Evolutionary conservation across 2,888 invertebrate genomes (phyloP).

Genomic region (Thymelicus lineola): DNA sequence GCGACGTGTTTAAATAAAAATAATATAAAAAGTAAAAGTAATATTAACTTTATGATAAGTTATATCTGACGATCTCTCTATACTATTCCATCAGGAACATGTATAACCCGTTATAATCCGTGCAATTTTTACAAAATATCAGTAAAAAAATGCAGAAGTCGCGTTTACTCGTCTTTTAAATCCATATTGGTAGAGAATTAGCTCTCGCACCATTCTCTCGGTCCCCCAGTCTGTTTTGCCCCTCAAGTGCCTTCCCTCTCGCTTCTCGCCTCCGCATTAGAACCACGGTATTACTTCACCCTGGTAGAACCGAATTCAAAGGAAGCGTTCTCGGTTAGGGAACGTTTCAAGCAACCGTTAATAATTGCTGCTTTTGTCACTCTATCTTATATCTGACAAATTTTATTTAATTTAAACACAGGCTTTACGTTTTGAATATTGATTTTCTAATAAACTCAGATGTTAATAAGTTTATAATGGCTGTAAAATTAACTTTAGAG

Average conservation of each 20-base stretch:
- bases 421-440: neutral
- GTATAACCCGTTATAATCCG: no score
- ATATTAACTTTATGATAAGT: no score
- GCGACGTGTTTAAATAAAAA: no score
- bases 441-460: no score
- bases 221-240: neutral
- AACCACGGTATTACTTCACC: no score
- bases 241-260: slow-evolving; percentile 24
- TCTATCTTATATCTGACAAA: slow-evolving; percentile 7
- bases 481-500: no score
- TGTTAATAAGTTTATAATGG: no score
- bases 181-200: slow-evolving; percentile 1
- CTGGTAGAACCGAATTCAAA: slow-evolving; percentile 29
- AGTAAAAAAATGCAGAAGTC: no score
- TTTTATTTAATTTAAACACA: slow-evolving; percentile 9
- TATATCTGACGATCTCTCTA: no score
- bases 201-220: neutral
- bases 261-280: slow-evolving; percentile 26
- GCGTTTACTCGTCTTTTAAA: neutral
- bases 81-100: no score
- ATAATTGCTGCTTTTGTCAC: slow-evolving; percentile 25
- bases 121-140: no score
- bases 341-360: slow-evolving; percentile 25
- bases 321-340: slow-evolving; percentile 25
- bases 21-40: no score